Evolutionary conservation across 2,888 invertebrate species (phyloP).

Genomic region (Ariolimax columbianus): DNA sequence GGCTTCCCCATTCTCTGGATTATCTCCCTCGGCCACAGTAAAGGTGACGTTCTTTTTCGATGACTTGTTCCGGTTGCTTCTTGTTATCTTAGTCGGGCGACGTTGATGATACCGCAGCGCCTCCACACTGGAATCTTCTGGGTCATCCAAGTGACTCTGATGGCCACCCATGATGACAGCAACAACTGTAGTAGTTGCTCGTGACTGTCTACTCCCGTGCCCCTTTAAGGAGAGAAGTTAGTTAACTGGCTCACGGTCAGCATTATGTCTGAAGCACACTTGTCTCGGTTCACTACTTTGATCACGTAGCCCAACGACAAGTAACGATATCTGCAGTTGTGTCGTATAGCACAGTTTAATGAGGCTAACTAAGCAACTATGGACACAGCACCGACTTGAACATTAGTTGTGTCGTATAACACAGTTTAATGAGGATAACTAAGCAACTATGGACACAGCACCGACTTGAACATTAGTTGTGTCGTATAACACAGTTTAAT

Average conservation of each 20-base stretch:
- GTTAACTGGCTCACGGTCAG: neutral
- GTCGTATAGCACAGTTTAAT: no score
- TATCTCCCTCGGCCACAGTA: neutral
- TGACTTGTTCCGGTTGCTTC: constrained; percentile 35
- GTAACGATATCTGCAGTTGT: no score
- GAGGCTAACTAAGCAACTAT: no score
- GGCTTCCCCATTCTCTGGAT: neutral
- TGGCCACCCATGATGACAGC: constrained; percentile 43
- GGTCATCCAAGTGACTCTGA: constrained; percentile 47
- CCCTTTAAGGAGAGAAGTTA: neutral
- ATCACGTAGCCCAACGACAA: neutral
- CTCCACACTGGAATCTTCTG: constrained; percentile 50
- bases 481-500: no score
- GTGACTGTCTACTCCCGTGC: neutral
- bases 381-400: no score
- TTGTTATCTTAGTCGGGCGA: constrained; percentile 21
- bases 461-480: no score
- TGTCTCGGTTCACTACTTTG: neutral
- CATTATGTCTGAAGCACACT: neutral
- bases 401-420: no score
- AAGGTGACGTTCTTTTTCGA: neutral
- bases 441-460: no score
- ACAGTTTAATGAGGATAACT: no score
- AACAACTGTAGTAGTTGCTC: neutral
- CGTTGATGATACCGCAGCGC: constrained; percentile 29